Conservation (phyloP, 2,797 vertebrate genomes). For the Sparus aurata region DNA sequence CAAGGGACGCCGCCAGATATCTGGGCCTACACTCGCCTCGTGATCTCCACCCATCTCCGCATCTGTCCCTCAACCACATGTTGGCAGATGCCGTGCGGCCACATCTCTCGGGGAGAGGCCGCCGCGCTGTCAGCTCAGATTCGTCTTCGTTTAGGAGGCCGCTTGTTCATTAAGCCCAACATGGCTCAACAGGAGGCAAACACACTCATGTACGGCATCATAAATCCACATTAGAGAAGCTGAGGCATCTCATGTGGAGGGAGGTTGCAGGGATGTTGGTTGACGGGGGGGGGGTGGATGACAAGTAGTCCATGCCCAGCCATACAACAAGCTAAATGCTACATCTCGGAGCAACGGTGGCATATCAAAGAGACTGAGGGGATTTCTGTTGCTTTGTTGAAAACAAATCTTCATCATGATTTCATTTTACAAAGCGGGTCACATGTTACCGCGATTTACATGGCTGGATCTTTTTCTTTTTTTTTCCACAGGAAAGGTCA, state of each 20-base stretch:
- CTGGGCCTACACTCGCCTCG: conserved; percentile 12
- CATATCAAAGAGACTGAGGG: neutral
- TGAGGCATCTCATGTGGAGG: conserved; percentile 53
- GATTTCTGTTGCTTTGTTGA: conserved; percentile 20
- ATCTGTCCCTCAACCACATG: conserved; percentile 55
- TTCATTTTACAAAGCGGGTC: conserved; percentile 21
- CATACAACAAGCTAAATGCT: neutral
- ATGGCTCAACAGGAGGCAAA: conserved; percentile 73
- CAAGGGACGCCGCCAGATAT: conserved; percentile 3
- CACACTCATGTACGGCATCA: conserved; percentile 64
- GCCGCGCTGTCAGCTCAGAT: conserved; percentile 77
- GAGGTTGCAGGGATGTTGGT: conserved; percentile 9
- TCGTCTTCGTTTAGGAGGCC: conserved; percentile 77
- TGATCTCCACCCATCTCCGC: conserved; percentile 22
- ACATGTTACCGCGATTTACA: conserved; percentile 50
- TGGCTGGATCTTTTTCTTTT: conserved; percentile 29
- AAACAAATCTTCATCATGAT: conserved; percentile 22
- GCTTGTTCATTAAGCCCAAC: conserved; percentile 77
- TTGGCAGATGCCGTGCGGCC: conserved; percentile 57
- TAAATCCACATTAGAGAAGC: conserved; percentile 83
- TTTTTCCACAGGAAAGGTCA: conserved; percentile 72
- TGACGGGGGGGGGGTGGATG: neutral
- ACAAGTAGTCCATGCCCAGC: conserved; percentile 25
- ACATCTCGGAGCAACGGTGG: neutral
- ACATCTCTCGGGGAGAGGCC: conserved; percentile 50